Evolutionary conservation across 2,113 vertebrate genomes (phyloP), one percentile per base, ranked within the genome.

Genomic region (Chloropsis hardwickii): DNA sequence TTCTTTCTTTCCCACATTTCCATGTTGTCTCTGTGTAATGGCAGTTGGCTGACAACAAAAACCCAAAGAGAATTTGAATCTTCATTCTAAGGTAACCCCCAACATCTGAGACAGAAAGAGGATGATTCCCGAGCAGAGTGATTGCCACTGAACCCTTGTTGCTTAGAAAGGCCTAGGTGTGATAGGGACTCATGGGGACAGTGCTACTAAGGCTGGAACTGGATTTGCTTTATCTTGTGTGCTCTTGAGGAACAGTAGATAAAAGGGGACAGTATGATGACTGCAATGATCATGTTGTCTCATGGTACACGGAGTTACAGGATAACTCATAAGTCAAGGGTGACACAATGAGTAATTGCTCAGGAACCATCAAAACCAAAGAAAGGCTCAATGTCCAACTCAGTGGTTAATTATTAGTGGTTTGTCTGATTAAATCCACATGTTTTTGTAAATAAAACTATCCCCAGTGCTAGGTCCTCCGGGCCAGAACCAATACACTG

Each of bases 341-440:
- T 88, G 69, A 95, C 50, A 94, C 17, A 61, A 27, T 85, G 62
- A 95, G 50, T 84, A 94, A 89, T 85, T 60, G 39, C 77, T 71
- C 35, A 64, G 71, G 35, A 91, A 56, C 15, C 37, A 72, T 48
- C 39, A 65, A 58, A 40, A 81, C 6, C 74, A 92, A 53, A 82
- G 42, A 45, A 67, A 61, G 18, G 95, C 93, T 86, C 95, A 95
- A 97, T 33, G 96, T 97, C 81, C 91, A 81, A 14, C 33, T 90
- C 10, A 40, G 40, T 62, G 47, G 97, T 97, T 97, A 97, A 97
- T 96, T 95, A 97, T 98, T 98, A 96, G 40, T 42, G 11, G 31
- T 78, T 78, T 58, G 14, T 48, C 70, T 90, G 93, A 94, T 92
- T 81, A 94, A 94, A 95, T 35, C 19, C 51, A 87, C 47, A 28